These are phyloP conservation scores for Limnothrissa miodon DNA, from an alignment of 2,113 vertebrate genomes.

Conservation along the genomic window DNA sequence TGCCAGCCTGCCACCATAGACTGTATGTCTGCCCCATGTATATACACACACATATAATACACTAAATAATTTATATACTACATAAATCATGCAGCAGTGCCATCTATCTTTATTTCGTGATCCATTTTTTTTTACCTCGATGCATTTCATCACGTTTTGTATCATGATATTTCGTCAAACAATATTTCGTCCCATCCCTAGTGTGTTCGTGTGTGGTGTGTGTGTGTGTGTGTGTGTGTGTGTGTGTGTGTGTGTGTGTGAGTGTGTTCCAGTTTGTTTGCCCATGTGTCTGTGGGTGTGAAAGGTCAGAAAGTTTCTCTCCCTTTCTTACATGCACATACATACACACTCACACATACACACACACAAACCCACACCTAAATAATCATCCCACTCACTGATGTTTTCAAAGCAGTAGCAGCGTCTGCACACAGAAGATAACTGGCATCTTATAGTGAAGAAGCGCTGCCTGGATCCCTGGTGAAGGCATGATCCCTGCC, in stretches of 20 bases:
- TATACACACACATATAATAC: too few species aligned
- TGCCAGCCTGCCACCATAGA: too few species aligned
- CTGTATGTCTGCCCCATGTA: too few species aligned
- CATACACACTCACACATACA: slow-evolving; percentile 2
- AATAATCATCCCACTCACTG: not conserved
- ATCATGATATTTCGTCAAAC: too few species aligned
- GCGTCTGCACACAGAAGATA: not conserved
- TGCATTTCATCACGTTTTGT: too few species aligned
- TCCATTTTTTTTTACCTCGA: too few species aligned
- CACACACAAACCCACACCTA: not conserved
- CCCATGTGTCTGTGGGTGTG: not conserved
- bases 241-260: not conserved
- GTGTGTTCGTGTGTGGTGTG: slow-evolving; percentile 4
- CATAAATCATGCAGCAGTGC: too few species aligned
- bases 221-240: slow-evolving; percentile 6
- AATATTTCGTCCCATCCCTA: too few species aligned
- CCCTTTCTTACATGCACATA: not conserved
- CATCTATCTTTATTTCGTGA: too few species aligned
- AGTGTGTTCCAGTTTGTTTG: not conserved
- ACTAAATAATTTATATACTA: too few species aligned
- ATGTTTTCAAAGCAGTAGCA: not conserved
- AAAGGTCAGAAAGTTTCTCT: not conserved
- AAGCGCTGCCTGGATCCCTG: not conserved
- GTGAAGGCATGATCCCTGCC: not conserved
- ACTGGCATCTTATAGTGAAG: not conserved